Conservation (phyloP, 2,888 invertebrate species). For the Melinaea menophilus region DNA sequence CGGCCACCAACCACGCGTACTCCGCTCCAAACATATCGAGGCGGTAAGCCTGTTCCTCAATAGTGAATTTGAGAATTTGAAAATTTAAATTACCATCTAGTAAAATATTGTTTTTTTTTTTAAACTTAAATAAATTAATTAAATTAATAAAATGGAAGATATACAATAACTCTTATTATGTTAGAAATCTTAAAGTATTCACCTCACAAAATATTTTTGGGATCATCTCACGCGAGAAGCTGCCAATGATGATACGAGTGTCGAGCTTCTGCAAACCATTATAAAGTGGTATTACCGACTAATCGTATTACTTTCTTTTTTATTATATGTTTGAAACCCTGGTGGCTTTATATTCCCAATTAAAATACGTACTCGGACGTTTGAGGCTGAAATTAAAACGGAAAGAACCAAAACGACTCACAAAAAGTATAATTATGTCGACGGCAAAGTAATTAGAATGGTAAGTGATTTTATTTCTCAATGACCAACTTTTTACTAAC, state of each 20-base stretch:
- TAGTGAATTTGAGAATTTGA: no score
- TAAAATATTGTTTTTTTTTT: no score
- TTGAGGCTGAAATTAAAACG: slow-evolving; percentile 3
- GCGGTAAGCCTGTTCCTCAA: slow-evolving; percentile 81
- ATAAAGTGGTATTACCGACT: neutral
- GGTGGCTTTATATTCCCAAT: neutral
- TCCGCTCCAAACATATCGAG: slow-evolving; percentile 92
- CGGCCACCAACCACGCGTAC: slow-evolving; percentile 93
- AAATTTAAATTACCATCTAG: no score
- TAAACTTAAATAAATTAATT: neutral
- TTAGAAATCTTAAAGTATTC: slow-evolving; percentile 46
- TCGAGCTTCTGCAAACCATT: slow-evolving; percentile 83
- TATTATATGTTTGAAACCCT: neutral
- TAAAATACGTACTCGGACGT: neutral
- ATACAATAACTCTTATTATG: neutral
- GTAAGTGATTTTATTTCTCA: no score
- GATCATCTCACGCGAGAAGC: slow-evolving; percentile 89
- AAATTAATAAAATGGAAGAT: neutral
- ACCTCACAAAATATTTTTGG: slow-evolving; percentile 94
- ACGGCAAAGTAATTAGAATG: neutral
- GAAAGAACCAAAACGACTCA: neutral
- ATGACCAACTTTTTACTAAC: neutral
- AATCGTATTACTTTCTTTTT: neutral
- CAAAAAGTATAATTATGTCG: neutral
- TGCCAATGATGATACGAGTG: slow-evolving; percentile 92